Base-by-base conservation (phyloP, 2,113 vertebrate species). In the Dasypus novemcinctus region DNA sequence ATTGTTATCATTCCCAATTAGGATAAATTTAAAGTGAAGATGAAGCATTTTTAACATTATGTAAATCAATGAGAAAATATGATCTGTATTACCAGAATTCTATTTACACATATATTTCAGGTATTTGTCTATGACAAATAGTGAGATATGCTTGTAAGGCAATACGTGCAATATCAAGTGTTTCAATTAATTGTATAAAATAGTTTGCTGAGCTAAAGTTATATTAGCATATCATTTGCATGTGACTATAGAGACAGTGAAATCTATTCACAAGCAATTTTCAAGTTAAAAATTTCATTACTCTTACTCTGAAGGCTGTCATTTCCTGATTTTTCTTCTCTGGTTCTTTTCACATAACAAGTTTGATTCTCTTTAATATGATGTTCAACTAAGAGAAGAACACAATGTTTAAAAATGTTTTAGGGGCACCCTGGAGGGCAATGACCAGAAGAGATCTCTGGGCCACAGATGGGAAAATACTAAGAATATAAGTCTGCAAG, bases 191-290 rank as follows among this genome's bases (percentile, higher is more conserved):
- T 1, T 91, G 78, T 94, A 82, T 76, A 91, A 94, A 96, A 95
- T 29, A 82, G 84, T 82, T 91, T 94, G 89, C 79, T 91, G 18
- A 95, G 75, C n/a, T 94, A 64, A 64, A 88, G 76, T 18, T 92
- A 69, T 69, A 94, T 93, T 94, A 93, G 69, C 95, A 94, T 96
- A 79, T 89, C 83, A 95, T 95, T 92, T 96, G 31, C 80, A 94
- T 84, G 71, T 91, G 59, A 91, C 61, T 97, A 75, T 18, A 46
- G 86, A 93, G 63, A 95, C 49, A 54, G 93, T 94, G 59, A 96
- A 94, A 63, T 95, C 69, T 94, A 87, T 93, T 96, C 87, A 94
- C 87, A 96, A 93, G 79, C 91, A 96, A 97, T 95, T 97, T 95
- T 96, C 96, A 93, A 95, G 94, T 97, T 94, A 93, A 92, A 96